Base-by-base conservation (phyloP, 1,140 invertebrate genomes). In the Leptinotarsa defecta region DNA sequence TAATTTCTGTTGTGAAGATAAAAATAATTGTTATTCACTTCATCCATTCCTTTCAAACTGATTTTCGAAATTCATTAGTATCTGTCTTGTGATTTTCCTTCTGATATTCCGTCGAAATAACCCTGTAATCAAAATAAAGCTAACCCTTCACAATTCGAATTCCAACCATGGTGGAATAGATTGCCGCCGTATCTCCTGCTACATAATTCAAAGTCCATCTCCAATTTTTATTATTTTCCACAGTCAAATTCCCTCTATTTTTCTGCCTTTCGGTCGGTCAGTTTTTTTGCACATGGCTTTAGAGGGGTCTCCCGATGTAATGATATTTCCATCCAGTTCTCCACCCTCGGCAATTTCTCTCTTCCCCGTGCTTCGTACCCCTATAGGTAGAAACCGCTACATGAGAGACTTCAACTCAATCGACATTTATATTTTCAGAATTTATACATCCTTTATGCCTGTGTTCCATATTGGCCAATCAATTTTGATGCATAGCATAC, bases 161-260 rank as follows among this genome's bases (percentile, higher is more conserved):
- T n/a, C 13, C 4, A 65, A 65, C 63, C 4, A 3, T 65, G 71
- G 71, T 73, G 71, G 71, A 73, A 73, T 48, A 19, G 70, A 73
- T 19, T 4, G 19, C 68, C n/a, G 48, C 49, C 75, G 76, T 74
- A 77, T 79, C 77, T 78, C 76, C 81, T 83, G 78, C 80, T 83
- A 83, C 82, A 84, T 84, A 83, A 84, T 84, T 83, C 81, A 83
- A 81, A 84, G 82, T 84, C 82, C 83, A 83, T 83, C 81, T 84
- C 81, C 81, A 84, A 84, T 83, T 84, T 84, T 84, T 83, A 83
- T 84, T 84, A 84, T 84, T 84, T 84, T 84, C 83, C 83, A 82
- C 83, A 84, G 83, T 84, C 82, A 84, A 84, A 83, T 84, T 84
- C 83, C 80, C 83, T 84, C 82, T 83, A 83, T 84, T 84, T 84